phyloP scores from a whole-genome alignment of 2,888 invertebrate genomes.

The Noctua fimbriata region DNA sequence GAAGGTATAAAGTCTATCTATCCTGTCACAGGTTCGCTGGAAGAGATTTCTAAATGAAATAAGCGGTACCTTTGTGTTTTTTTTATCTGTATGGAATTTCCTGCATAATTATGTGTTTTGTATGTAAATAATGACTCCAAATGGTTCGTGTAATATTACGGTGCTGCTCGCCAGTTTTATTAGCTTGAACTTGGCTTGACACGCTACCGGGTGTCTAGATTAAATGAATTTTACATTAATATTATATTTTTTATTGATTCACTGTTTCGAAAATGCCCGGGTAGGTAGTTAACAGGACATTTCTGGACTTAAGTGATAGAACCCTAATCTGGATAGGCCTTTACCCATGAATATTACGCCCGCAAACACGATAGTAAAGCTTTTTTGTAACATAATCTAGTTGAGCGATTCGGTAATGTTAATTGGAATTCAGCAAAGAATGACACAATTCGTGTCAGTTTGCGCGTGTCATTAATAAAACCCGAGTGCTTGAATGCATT shows the following conservation, averaged over 20 bases:
- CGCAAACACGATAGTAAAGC: not conserved
- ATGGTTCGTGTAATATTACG: no score
- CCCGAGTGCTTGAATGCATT: not conserved
- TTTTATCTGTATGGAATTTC: no score
- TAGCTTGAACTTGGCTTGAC: no score
- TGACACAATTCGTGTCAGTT: slow-evolving; percentile 21
- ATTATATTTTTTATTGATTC: no score
- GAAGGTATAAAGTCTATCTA: no score
- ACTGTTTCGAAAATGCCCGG: not conserved
- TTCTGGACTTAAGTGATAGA: not conserved
- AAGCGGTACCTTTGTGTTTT: no score
- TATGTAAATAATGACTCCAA: no score
- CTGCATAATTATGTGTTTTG: no score
- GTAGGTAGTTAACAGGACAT: not conserved
- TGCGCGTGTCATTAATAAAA: slow-evolving; percentile 32
- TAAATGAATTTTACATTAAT: not conserved
- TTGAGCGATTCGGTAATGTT: slow-evolving; percentile 27
- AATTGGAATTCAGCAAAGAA: slow-evolving; percentile 15
- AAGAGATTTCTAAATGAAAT: no score
- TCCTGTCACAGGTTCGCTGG: no score
- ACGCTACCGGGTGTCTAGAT: no score
- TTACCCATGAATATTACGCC: slow-evolving; percentile 30
- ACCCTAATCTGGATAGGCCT: slow-evolving; percentile 6
- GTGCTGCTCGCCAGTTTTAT: no score
- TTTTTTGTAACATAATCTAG: slow-evolving; percentile 20